Evolutionary conservation across 2,113 vertebrate species (phyloP), one percentile per base, ranked within the genome.

Genomic region (Girardinichthys multiradiatus): DNA sequence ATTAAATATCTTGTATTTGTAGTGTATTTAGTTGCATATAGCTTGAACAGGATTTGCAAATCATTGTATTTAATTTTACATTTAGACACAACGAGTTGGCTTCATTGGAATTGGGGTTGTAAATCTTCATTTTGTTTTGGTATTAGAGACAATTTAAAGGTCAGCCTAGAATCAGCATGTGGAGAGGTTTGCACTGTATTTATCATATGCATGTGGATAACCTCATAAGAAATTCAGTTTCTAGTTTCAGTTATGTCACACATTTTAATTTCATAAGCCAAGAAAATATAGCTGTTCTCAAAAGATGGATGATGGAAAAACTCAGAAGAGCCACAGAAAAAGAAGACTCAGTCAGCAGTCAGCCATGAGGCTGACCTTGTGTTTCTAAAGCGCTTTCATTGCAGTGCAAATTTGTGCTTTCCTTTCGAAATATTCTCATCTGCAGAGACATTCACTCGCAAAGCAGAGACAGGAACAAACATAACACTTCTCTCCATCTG

Each of bases 401-500:
- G 68, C 87, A 75, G 77, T 76, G 83, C 59, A 90, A 90, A 90
- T 89, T 84, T 88, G 65, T 87, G 83, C 85, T 87, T 81, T 76
- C 71, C 84, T 91, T 90, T 92, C 87, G 90, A 77, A 90, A 83
- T 85, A 89, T 81, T 88, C 81, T 89, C 86, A 90, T 92, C 84
- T 90, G 87, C 85, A 86, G 87, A 93, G 83, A 91, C 76, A 88
- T 92, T 91, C 89, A 87, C 75, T 81, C 72, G 72, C 64, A 86
- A 81, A 86, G 86, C 83, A 76, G 85, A 88, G 71, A 86, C 67
- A 51, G 88, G 87, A 93, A 90, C 88, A 92, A 87, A 85, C 87
- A 91, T 81, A 83, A 90, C 90, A 91, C 86, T 87, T 90, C 87
- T 90, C 85, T 89, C 91, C 87, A 89, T 93, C 86, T 90, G 87